These are phyloP conservation scores for Scaptodrosophila lebanonensis DNA, from an alignment of 1,140 invertebrate species.

Conservation along the genomic window DNA sequence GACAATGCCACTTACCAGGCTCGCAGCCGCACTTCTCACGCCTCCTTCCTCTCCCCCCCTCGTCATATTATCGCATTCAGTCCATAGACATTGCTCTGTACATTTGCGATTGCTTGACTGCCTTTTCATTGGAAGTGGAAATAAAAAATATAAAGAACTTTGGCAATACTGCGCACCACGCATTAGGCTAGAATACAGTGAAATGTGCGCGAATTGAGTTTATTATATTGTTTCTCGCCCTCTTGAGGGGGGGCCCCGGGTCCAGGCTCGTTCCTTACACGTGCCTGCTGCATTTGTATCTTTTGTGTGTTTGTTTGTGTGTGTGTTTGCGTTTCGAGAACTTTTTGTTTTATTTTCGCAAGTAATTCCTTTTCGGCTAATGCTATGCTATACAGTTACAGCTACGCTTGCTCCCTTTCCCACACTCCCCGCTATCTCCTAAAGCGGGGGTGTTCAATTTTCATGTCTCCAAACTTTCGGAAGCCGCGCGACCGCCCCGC, in stretches of 20 bases:
- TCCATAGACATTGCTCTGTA: conserved; percentile 10
- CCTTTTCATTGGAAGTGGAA: too few relatives aligned
- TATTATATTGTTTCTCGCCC: conserved; percentile 45
- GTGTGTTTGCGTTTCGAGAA: too few relatives aligned
- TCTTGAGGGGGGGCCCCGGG: not conserved
- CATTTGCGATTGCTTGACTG: too few relatives aligned
- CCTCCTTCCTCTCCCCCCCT: conserved; percentile 5
- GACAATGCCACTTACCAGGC: conserved; percentile 57
- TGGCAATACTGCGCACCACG: too few relatives aligned
- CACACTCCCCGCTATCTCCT: not conserved
- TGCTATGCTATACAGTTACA: conserved; percentile 37
- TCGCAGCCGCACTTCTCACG: conserved; percentile 1
- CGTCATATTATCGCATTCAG: too few relatives aligned
- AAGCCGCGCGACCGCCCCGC: conserved; percentile 13
- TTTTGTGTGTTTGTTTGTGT: conserved; percentile 52
- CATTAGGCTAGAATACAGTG: conserved; percentile 10
- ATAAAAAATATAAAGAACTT: conserved; percentile 19
- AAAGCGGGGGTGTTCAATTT: conserved; percentile 4
- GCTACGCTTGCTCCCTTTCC: not conserved
- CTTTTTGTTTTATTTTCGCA: conserved; percentile 62
- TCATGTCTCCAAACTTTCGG: not conserved
- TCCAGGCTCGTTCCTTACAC: conserved; percentile 5
- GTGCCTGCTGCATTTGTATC: conserved; percentile 23
- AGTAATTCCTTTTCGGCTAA: conserved; percentile 62
- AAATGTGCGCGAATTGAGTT: conserved; percentile 46